A percentile compares a stretch with the other conserved stretches of the same genome.
Evolutionary conservation across 2,113 vertebrate species (phyloP).

Genomic region (Thinocorus orbignyianus): DNA sequence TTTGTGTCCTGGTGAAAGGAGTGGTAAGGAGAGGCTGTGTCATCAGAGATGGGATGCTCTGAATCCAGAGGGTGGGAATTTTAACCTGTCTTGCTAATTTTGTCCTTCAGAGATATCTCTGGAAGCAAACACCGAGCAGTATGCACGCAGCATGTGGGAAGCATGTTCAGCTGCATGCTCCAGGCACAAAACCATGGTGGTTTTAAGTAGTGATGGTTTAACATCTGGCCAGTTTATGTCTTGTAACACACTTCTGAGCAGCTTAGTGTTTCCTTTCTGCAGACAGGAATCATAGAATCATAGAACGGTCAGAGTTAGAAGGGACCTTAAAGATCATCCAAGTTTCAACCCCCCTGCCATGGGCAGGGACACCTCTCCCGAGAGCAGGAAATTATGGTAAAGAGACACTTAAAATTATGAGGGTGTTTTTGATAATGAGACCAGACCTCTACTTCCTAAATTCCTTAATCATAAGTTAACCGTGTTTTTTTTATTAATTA

Average conservation of each 20-base stretch:
- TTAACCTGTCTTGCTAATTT: background rate
- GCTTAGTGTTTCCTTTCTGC: background rate
- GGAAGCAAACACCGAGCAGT: background rate
- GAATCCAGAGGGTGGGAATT: background rate
- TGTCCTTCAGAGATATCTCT: background rate
- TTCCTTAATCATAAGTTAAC: background rate
- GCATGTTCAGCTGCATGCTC: background rate
- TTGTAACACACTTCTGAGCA: background rate
- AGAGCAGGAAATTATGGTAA: background rate
- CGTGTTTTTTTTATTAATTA: background rate
- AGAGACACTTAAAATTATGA: background rate
- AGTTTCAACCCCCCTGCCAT: no score
- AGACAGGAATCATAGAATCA: no score
- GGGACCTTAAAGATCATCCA: no score
- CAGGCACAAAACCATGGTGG: background rate
- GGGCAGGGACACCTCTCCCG: no score
- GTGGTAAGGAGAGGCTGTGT: background rate
- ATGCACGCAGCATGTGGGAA: rapidly evolving
- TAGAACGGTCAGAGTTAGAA: no score
- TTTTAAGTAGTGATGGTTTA: background rate
- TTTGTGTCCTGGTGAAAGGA: background rate
- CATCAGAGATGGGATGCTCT: background rate
- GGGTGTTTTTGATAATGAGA: background rate
- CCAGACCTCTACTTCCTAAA: background rate
- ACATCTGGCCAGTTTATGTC: background rate